Percentiles rank a stretch among this genome's conserved stretches.
phyloP scores from a whole-genome alignment of 2,797 vertebrate species.

The Toxotes lorentzi region DNA sequence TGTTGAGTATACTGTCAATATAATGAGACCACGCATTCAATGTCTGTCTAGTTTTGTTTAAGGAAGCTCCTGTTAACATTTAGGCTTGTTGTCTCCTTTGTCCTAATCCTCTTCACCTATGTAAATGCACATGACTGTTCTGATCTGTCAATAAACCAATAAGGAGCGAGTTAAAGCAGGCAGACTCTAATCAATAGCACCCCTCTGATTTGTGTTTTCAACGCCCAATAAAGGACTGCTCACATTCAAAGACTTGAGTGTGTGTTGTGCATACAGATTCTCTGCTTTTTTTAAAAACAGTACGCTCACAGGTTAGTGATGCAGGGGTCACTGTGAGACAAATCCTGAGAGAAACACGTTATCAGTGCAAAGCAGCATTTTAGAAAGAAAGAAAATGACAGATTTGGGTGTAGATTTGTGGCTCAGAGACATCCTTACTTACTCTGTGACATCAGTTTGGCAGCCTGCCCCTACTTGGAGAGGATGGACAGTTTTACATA shows the following conservation, averaged over 20 bases:
- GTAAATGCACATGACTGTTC: not conserved
- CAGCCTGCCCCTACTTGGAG: not conserved
- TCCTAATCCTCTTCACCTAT: constrained; percentile 7
- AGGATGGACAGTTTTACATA: not conserved
- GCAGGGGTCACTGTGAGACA: not conserved
- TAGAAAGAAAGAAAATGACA: no score
- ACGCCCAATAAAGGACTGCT: constrained; percentile 52
- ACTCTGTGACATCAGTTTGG: not conserved
- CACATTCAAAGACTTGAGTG: not conserved
- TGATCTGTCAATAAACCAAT: constrained; percentile 21
- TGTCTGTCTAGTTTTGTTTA: constrained; percentile 13
- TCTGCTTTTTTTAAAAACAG: not conserved
- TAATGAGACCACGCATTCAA: not conserved
- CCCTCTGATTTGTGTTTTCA: constrained; percentile 21
- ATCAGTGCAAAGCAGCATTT: not conserved
- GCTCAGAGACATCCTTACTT: not conserved
- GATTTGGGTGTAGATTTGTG: not conserved
- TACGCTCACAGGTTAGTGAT: not conserved
- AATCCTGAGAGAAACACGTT: not conserved
- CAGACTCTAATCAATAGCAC: constrained; percentile 24
- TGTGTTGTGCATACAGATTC: constrained; percentile 27
- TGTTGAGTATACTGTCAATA: not conserved
- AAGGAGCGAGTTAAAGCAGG: not conserved
- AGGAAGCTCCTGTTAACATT: constrained; percentile 19
- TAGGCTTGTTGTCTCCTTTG: not conserved